Conservation (phyloP, 2,113 vertebrate species). For the Nyctibius bracteatus region DNA sequence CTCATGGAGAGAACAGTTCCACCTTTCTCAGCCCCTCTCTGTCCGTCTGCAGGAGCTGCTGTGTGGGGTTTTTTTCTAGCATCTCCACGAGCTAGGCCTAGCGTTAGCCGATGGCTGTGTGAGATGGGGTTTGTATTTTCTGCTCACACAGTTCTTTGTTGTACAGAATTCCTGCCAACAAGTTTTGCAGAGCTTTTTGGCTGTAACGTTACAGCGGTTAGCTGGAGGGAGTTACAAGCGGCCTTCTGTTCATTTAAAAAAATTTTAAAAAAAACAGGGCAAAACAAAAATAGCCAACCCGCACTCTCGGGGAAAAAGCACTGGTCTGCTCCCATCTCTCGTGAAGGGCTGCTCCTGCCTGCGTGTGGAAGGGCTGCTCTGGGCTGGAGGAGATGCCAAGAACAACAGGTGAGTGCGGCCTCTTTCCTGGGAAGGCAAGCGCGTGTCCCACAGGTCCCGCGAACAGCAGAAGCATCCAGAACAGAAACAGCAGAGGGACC, state of each 20-base stretch:
- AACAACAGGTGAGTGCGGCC: not conserved
- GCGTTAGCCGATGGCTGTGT: not conserved
- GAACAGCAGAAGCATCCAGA: too few relatives aligned
- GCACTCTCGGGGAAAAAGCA: not conserved
- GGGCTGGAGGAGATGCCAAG: not conserved
- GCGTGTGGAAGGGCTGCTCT: not conserved
- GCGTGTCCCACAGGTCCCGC: accelerated
- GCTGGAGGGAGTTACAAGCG: not conserved
- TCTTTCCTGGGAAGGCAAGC: not conserved
- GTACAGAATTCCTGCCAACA: not conserved
- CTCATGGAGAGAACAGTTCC: not conserved
- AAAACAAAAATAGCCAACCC: not conserved
- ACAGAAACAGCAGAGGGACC: too few relatives aligned
- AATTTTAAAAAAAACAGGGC: not conserved
- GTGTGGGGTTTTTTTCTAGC: not conserved
- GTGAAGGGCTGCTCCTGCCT: not conserved
- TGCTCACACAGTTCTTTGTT: not conserved
- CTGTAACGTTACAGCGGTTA: not conserved
- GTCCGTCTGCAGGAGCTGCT: not conserved
- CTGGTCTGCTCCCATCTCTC: not conserved
- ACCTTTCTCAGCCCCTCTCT: not conserved
- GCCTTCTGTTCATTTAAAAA: not conserved
- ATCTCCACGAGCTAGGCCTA: not conserved
- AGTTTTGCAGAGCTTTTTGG: not conserved
- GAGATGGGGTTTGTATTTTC: not conserved